Evolutionary conservation across 2,888 invertebrate genomes (phyloP).

Genomic region (Nephrotoma guestfalica): DNA sequence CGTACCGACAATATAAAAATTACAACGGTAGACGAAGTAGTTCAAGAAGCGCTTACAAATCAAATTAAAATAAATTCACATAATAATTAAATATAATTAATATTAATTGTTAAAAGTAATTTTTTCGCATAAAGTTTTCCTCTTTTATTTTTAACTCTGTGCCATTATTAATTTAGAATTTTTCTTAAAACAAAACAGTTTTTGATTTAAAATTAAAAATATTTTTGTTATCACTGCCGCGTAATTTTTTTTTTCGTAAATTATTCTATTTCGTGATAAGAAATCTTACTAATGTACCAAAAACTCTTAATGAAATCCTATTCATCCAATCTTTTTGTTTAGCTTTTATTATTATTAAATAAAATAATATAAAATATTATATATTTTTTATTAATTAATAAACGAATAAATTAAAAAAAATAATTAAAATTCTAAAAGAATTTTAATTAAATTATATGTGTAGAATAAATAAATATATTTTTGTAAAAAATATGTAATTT

Average conservation of each 20-base stretch:
- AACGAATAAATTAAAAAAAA: background rate
- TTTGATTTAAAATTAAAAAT: background rate
- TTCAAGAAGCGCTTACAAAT: background rate
- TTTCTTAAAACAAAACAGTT: background rate
- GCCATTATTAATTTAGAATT: background rate
- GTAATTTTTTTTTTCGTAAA: background rate
- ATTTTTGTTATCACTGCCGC: background rate
- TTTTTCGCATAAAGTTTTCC: background rate
- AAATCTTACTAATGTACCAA: background rate
- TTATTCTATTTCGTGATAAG: background rate
- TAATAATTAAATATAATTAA: background rate
- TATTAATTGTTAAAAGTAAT: background rate
- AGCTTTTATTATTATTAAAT: background rate
- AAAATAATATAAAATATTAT: background rate
- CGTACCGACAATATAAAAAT: background rate
- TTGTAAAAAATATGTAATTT: background rate
- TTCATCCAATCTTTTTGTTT: background rate
- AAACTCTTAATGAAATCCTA: background rate
- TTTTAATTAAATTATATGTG: background rate
- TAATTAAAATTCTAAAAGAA: background rate
- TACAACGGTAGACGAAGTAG: background rate
- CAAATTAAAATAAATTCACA: background rate
- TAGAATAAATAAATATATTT: background rate
- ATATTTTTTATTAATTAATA: background rate
- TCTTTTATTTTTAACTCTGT: background rate